Conservation (phyloP, 2,888 invertebrate genomes). For the Pomacea canaliculata region DNA sequence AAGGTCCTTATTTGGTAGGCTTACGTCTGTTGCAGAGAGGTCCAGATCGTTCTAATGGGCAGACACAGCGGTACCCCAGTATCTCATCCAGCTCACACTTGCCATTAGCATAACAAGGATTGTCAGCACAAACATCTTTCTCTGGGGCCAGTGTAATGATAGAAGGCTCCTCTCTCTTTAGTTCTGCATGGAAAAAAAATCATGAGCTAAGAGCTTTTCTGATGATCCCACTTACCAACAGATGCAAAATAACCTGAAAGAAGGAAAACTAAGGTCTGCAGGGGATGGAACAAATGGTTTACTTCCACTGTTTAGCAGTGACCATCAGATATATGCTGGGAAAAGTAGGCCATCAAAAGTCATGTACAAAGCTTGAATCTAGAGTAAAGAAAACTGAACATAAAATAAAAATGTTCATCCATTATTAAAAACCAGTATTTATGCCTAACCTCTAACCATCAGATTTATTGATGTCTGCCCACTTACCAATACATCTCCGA, state of each 20-base stretch:
- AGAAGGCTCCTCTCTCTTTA: conserved; percentile 16
- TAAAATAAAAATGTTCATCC: too few relatives aligned
- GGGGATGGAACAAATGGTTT: too few relatives aligned
- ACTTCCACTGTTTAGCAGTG: too few relatives aligned
- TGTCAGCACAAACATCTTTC: conserved; percentile 47
- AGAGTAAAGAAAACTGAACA: too few relatives aligned
- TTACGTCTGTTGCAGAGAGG: conserved; percentile 53
- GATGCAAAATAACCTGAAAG: not conserved
- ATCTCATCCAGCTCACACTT: conserved; percentile 52
- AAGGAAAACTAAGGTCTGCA: not conserved
- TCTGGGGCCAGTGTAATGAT: conserved; percentile 24
- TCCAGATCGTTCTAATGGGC: conserved; percentile 53
- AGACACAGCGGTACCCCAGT: conserved; percentile 58
- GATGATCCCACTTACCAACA: not conserved
- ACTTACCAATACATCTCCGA: conserved; percentile 76
- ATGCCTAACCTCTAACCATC: too few relatives aligned
- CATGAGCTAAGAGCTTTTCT: not conserved
- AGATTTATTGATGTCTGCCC: too few relatives aligned
- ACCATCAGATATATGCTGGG: too few relatives aligned
- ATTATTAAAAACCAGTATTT: too few relatives aligned
- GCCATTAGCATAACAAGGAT: conserved; percentile 54
- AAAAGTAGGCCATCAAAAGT: too few relatives aligned
- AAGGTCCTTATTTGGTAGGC: not conserved
- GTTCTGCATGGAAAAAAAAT: conserved; percentile 21
- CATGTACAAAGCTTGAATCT: too few relatives aligned